Base-by-base conservation (phyloP, 1,140 invertebrate species). In the Gonatopus flavifemur region DNA sequence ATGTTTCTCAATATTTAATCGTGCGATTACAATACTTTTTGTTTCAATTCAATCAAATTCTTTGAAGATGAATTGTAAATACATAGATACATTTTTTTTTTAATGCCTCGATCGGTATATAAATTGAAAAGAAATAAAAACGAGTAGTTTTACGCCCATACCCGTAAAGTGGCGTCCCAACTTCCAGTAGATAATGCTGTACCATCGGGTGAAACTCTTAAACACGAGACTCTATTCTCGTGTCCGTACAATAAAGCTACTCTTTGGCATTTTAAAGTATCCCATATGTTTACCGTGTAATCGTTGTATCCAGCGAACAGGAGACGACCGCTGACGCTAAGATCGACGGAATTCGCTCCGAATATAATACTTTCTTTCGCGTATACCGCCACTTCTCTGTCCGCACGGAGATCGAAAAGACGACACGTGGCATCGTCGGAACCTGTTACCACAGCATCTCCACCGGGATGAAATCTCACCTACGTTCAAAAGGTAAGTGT, bases 251-350 rank as follows among this genome's bases (percentile, higher is more conserved):
- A 80, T 49, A 98, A 86, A 67, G 89, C 89, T 12, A 98, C 87
- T 46, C 98, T 83, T 41, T 86, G 84, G 69, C 89, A 96, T 70
- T 98, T 98, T 22, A 99, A 77, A 13, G 94, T 94, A 79, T 99
- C 98, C 98, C 98, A 99, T 12, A 98, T 89, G 79, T 98, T 96
- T 18, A 98, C 91, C 15, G 95, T 98, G 75, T 99, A 98, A 80
- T 99, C 98, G 77, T 96, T 96, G 81, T 99, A 99, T 38, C 96
- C 98, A 55, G 96, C 96, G 81, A 99, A 98, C 55, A 98, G 80
- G 40, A 98, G 79, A 10, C 96, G 89, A 18, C 96, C 91, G 76
- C 95, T 98, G 16, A 97, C 86, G 47, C 94, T 98, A 71, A 99
- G 94, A 77, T 99, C 97, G 28, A 99, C 94, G 6, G 94, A 91